Base-by-base conservation (phyloP, 2,888 invertebrate species). In the Sphaerophoria taeniata region DNA sequence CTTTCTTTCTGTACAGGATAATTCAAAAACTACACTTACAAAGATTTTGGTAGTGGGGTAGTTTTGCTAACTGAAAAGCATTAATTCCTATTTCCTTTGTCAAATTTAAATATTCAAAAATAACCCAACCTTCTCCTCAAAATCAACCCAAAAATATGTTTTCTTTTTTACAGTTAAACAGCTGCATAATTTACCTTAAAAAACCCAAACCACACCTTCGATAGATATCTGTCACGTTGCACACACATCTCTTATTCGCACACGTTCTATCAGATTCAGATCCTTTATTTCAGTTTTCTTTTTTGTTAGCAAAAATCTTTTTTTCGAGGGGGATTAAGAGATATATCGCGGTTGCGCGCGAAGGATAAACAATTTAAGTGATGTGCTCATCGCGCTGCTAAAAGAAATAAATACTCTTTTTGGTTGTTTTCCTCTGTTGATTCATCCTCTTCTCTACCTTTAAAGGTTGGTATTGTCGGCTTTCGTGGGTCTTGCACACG, bases 181-280 rank as follows among this genome's bases (percentile, higher is more conserved):
- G 51, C 76, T 85, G 51, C 76, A 85, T 77, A 77, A 77, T 70
- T 77, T 85, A 81, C 39, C 16, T 14, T 49, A 49, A 73, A 55
- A 14, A 61, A 34, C 1, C 24, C 1, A 31, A 72, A 73, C 76
- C 85, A 85, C 85, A 85, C 85, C 85, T 85, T 81, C 85, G 85
- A 85, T 85, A 81, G 76, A 34, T 85, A 85, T 85, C 85, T 85
- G 85, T 85, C 85, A 85, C 85, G 81, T 76, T 85, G 80, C 80
- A 80, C 81, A 72, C 81, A 85, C 67, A 67, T 67, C 49, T 83
- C 74, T 79, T 43, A 79, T 63, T 76, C 67, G 76, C 73, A 70
- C 73, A 71, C 81, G 76, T 73, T 77, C 81, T 36, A 33, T 9
- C 4, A 63, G 77, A 81, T 85, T 9, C 4, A 63, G 77, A 81